Percentiles rank a stretch among this genome's conserved stretches.
Conservation (phyloP, 2,797 vertebrate species). For the Odontamblyopus rebecca region DNA sequence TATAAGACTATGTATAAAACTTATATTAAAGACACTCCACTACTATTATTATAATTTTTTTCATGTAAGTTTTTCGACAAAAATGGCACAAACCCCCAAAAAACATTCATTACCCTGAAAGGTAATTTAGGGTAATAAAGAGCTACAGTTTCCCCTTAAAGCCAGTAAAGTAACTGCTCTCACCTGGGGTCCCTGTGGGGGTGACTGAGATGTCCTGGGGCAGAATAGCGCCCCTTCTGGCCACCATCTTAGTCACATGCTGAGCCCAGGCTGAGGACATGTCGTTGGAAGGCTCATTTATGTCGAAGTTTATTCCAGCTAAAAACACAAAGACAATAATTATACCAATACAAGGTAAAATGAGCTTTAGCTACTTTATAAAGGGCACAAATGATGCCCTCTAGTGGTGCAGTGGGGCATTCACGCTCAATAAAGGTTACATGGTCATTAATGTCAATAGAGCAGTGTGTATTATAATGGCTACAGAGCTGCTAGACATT, state of each 20-base stretch:
- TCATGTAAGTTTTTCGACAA: too few relatives aligned
- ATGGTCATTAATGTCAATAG: neutral
- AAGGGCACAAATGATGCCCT: neutral
- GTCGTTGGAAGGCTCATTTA: conserved; percentile 92
- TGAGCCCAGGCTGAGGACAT: conserved; percentile 96
- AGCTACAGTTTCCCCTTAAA: neutral
- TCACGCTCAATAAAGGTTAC: neutral
- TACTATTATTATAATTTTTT: too few relatives aligned
- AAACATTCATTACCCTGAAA: too few relatives aligned
- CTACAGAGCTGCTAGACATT: too few relatives aligned
- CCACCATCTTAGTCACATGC: conserved; percentile 98
- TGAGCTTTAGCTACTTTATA: conserved; percentile 6
- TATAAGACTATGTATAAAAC: too few relatives aligned
- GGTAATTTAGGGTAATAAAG: neutral
- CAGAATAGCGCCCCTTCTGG: conserved; percentile 93
- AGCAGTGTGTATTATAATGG: too few relatives aligned
- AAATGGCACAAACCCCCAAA: too few relatives aligned
- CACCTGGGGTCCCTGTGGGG: conserved; percentile 90
- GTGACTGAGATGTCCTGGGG: conserved; percentile 97
- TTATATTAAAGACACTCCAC: too few relatives aligned
- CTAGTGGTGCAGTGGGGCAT: neutral
- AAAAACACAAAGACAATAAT: conserved; percentile 17
- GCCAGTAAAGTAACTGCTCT: conserved; percentile 25
- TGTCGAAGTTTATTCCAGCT: conserved; percentile 94
- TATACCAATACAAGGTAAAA: neutral